phyloP scores from a whole-genome alignment of 2,888 invertebrate species.

The Pherbina coryleti region DNA sequence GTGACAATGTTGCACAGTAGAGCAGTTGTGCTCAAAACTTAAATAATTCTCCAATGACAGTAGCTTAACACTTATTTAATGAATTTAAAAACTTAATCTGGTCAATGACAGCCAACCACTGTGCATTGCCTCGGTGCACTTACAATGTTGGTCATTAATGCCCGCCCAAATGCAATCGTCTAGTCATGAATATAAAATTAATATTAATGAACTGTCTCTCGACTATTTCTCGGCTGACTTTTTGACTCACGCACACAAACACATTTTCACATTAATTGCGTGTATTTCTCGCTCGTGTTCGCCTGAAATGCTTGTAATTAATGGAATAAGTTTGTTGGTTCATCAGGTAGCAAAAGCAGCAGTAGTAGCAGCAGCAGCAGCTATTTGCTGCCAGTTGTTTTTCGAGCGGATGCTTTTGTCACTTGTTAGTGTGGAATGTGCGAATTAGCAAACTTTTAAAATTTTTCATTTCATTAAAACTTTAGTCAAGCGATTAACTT shows the following conservation, averaged over 20 bases:
- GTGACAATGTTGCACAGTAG: too few relatives aligned
- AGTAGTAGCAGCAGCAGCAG: too few relatives aligned
- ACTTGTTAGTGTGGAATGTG: neutral
- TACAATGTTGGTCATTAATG: too few relatives aligned
- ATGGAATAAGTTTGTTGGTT: neutral
- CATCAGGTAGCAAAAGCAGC: neutral
- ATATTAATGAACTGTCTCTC: too few relatives aligned
- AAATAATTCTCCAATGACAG: too few relatives aligned
- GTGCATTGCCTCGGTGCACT: too few relatives aligned
- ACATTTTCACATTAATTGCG: neutral
- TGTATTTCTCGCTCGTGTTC: neutral
- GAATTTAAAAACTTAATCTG: neutral
- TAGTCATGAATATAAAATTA: too few relatives aligned
- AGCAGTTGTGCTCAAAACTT: too few relatives aligned
- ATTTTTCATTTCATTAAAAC: neutral
- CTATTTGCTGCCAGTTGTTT: neutral
- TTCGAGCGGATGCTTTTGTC: neutral
- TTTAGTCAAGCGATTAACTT: constrained; percentile 6
- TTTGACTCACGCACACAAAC: neutral
- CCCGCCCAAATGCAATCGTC: too few relatives aligned
- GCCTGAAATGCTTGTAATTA: constrained; percentile 6
- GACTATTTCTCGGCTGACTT: neutral
- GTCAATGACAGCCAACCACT: neutral
- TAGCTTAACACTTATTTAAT: too few relatives aligned
- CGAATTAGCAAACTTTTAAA: constrained; percentile 10